Base-by-base conservation (phyloP, 2,797 vertebrate genomes). In the Helicolenus hilgendorfi region DNA sequence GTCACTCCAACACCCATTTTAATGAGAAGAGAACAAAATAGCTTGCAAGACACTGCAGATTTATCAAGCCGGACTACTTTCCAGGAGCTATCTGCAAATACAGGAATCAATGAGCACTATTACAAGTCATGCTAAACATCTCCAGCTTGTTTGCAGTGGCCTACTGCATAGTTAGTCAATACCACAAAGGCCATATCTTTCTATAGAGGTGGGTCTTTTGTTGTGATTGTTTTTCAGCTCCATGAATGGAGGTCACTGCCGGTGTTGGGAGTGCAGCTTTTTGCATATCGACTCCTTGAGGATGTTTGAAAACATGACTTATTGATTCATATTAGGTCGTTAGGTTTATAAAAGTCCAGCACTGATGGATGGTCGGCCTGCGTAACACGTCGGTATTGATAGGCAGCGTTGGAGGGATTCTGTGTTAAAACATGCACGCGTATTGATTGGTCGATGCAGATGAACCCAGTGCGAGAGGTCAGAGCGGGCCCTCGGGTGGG, bases 371-470 rank as follows among this genome's bases (percentile, higher is more conserved):
- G 91, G 80, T 41, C 1, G 72, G 86, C 91, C 72, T 29, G 63
- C 73, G 62, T 63, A 90, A 77, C 88, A 38, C 87, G 92, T 93
- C 89, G 10, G 80, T 91, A 95, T 95, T 91, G 94, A 95, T 69
- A 41, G 65, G 85, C 81, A 68, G 88, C 68, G 81, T 77, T 77
- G 73, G 74, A 92, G 91, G 90, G 90, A 85, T 88, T 83, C 80
- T 78, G 81, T 41, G 84, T 71, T 90, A 76, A 94, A 96, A 93
- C 93, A 92, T 93, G 92, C 67, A 24, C 41, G 35, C 2, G 75
- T 94, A 96, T 97, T 88, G 95, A 97, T 96, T 83, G 24, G 86
- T 58, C 36, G 80, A 96, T 96, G 94, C 86, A 95, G 91, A 95
- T 87, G 87, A 92, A 92, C 76, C 71, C 82, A 15, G 63, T 15